Percentiles rank a stretch among this genome's conserved stretches.
These are phyloP conservation scores for Alexandromys fortis DNA, from an alignment of 2,113 vertebrate genomes.

Conservation along the genomic window DNA sequence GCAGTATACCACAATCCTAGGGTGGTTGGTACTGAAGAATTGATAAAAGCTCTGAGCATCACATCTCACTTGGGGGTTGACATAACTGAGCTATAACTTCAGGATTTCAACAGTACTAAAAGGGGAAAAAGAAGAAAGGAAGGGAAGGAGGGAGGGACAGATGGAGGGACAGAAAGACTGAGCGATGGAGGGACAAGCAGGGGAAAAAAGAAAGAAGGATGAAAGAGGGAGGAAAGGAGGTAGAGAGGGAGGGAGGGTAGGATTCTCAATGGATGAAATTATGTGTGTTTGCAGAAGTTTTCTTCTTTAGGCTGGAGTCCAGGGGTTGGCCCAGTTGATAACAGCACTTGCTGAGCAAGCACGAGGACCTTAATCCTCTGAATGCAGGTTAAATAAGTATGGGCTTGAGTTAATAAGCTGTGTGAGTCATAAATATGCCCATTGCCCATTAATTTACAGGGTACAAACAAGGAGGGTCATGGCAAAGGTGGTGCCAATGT, in stretches of 20 bases:
- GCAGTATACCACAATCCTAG: not conserved
- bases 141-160: not conserved
- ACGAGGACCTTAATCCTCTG: not conserved
- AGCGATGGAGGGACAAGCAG: no score
- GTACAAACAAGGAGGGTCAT: not conserved
- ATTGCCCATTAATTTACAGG: not conserved
- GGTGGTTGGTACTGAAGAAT: not conserved
- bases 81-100: not conserved
- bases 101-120: not conserved
- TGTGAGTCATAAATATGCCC: not conserved
- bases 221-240: not conserved
- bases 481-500: no score
- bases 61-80: not conserved
- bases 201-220: no score
- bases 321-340: not conserved
- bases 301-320: not conserved
- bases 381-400: not conserved
- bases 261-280: not conserved
- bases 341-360: not conserved
- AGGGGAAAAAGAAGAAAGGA: no score
- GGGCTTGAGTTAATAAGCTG: not conserved
- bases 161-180: not conserved
- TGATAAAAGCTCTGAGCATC: not conserved
- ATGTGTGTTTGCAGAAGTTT: not conserved
- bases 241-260: rapidly evolving